phyloP scores from a whole-genome alignment of 2,113 vertebrate species.

The Nesogale talazaci region DNA sequence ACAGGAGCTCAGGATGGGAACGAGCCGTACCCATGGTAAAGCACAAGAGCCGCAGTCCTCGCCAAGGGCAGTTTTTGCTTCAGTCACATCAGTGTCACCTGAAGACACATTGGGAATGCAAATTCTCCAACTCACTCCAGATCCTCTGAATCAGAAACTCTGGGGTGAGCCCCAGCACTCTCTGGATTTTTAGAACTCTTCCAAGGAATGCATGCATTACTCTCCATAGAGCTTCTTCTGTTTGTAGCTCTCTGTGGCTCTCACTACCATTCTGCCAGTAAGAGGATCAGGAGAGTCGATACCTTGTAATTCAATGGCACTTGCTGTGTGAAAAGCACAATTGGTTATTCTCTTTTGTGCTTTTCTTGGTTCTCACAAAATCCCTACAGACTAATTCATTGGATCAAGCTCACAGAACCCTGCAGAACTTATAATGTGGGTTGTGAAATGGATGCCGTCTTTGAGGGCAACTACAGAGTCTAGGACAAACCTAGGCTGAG shows the following conservation, averaged over 20 bases:
- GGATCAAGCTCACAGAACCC: constrained; percentile 8
- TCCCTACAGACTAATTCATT: not conserved
- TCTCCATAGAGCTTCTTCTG: constrained; percentile 43
- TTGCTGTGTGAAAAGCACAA: not conserved
- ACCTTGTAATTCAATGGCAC: not conserved
- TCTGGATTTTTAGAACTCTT: not conserved
- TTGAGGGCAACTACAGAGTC: constrained; percentile 4
- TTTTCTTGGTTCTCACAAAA: constrained; percentile 5
- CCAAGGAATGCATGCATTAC: not conserved
- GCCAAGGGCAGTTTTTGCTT: not conserved
- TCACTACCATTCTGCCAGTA: not conserved
- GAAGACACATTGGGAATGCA: constrained; percentile 18
- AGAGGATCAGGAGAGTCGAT: not conserved
- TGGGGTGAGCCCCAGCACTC: not conserved
- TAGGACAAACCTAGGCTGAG: not conserved
- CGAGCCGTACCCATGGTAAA: not conserved
- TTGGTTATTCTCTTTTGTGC: constrained; percentile 11
- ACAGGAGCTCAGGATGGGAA: not conserved
- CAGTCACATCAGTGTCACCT: not conserved
- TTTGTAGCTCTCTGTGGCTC: not conserved
- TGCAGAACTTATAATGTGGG: not conserved
- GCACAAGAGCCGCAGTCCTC: not conserved
- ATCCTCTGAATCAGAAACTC: not conserved
- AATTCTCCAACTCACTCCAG: not conserved
- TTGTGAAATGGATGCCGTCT: not conserved